These are phyloP conservation scores for Eupithecia tripunctaria DNA, from an alignment of 2,888 invertebrate species.

Conservation along the genomic window DNA sequence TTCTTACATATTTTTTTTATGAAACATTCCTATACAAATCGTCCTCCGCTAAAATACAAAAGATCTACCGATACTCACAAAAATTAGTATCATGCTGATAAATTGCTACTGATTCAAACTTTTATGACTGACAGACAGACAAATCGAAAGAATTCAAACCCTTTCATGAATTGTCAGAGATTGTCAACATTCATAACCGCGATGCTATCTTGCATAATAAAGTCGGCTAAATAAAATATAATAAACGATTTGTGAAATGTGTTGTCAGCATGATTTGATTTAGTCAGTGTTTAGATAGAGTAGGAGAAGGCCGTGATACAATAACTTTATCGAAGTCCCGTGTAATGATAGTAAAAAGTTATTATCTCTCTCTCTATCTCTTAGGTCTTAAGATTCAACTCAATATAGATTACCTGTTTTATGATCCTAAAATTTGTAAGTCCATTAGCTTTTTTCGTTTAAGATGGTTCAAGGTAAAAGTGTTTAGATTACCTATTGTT, in stretches of 20 bases:
- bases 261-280: constrained; percentile 77
- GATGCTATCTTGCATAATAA: constrained; percentile 74
- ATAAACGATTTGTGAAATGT: constrained; percentile 80
- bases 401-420: not conserved
- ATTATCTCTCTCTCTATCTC: too few relatives aligned
- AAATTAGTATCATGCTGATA: constrained; percentile 63
- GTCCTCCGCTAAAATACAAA: not conserved
- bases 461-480: not conserved
- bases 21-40: constrained; percentile 4
- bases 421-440: not conserved
- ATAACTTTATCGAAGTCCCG: not conserved
- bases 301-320: not conserved
- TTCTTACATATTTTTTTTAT: not conserved
- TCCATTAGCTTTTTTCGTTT: not conserved
- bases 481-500: too few relatives aligned
- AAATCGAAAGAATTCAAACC: constrained; percentile 57
- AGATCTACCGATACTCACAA: constrained; percentile 26
- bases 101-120: constrained; percentile 64
- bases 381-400: not conserved
- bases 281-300: constrained; percentile 1
- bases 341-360: not conserved
- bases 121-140: constrained; percentile 22
- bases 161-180: constrained; percentile 71
- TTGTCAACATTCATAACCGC: constrained; percentile 72
- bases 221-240: constrained; percentile 69